Evolutionary conservation across 2,113 vertebrate genomes (phyloP).

Genomic region (Gambusia holbrooki): DNA sequence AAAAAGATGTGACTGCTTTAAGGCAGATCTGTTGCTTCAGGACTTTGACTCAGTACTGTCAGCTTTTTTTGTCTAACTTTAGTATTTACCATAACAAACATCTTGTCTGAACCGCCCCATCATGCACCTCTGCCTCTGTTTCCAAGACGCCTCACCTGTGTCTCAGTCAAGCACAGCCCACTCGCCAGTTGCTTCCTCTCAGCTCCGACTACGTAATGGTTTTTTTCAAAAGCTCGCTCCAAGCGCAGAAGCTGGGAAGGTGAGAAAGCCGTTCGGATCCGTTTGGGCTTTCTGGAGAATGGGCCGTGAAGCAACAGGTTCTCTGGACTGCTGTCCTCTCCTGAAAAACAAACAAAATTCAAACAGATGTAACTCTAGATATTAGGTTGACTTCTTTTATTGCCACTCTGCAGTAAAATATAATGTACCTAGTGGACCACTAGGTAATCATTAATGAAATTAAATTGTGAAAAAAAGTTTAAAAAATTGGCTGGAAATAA

Average conservation of each 20-base stretch:
- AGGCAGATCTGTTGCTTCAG: not conserved
- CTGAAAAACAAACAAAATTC: conserved; percentile 42
- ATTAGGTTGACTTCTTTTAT: not conserved
- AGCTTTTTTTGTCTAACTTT: not conserved
- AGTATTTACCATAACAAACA: not conserved
- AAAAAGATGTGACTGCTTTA: not conserved
- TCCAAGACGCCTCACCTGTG: conserved; percentile 73
- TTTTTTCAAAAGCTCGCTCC: conserved; percentile 84
- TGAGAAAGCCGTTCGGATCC: conserved; percentile 82
- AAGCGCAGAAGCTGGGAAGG: conserved; percentile 83
- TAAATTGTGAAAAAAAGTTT: not conserved
- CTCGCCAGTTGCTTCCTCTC: conserved; percentile 86
- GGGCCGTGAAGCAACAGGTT: conserved; percentile 80
- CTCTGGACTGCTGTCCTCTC: conserved; percentile 81
- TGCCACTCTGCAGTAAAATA: not conserved
- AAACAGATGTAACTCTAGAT: not conserved
- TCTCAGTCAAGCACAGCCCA: conserved; percentile 83
- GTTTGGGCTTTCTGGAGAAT: conserved; percentile 83
- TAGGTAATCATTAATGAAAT: not conserved
- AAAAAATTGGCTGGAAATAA: not conserved
- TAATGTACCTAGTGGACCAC: not conserved
- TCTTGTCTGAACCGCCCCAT: not conserved
- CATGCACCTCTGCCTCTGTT: not conserved
- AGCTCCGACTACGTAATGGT: conserved; percentile 85
- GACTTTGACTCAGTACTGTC: not conserved